A percentile compares a stretch with the other conserved stretches of the same genome.
Conservation (phyloP, 1,140 invertebrate genomes). For the Ctenoplectra terminalis region DNA sequence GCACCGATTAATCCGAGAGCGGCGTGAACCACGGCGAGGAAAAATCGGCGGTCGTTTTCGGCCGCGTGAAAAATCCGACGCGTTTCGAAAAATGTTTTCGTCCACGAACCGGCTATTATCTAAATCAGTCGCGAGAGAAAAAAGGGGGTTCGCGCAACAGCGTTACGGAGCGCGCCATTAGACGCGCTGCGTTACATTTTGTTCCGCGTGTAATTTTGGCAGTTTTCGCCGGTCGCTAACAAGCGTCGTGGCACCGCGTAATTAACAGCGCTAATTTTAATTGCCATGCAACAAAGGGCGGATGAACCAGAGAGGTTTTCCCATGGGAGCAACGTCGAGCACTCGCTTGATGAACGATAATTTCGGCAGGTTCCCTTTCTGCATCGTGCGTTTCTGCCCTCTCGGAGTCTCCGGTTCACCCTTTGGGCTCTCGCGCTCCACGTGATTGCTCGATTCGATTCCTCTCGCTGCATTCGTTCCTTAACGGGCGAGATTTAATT, state of each 20-base stretch:
- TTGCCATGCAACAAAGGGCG: slow-evolving; percentile 77
- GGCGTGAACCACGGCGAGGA: neutral
- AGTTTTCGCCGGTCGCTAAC: slow-evolving; percentile 74
- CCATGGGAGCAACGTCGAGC: slow-evolving; percentile 67
- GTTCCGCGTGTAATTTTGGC: slow-evolving; percentile 77
- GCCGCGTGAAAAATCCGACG: neutral
- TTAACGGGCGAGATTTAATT: slow-evolving; percentile 52
- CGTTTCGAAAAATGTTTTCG: slow-evolving; percentile 55
- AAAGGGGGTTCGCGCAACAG: neutral
- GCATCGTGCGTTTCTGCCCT: neutral
- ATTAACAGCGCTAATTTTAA: slow-evolving; percentile 82
- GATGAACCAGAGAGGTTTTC: slow-evolving; percentile 68
- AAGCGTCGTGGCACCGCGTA: slow-evolving; percentile 73
- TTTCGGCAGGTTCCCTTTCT: slow-evolving; percentile 73
- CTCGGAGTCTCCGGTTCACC: neutral
- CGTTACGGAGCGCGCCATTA: slow-evolving; percentile 66
- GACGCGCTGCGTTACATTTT: slow-evolving; percentile 74
- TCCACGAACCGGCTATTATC: slow-evolving; percentile 23
- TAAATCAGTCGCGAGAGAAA: slow-evolving; percentile 48
- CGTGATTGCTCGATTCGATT: slow-evolving; percentile 58
- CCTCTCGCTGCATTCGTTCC: slow-evolving; percentile 22
- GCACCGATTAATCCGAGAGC: slow-evolving; percentile 30
- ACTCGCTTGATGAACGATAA: slow-evolving; percentile 77
- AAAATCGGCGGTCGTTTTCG: neutral
- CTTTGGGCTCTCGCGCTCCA: slow-evolving; percentile 7